Base-by-base conservation (phyloP, 2,888 invertebrate genomes). In the Heliconius sara region DNA sequence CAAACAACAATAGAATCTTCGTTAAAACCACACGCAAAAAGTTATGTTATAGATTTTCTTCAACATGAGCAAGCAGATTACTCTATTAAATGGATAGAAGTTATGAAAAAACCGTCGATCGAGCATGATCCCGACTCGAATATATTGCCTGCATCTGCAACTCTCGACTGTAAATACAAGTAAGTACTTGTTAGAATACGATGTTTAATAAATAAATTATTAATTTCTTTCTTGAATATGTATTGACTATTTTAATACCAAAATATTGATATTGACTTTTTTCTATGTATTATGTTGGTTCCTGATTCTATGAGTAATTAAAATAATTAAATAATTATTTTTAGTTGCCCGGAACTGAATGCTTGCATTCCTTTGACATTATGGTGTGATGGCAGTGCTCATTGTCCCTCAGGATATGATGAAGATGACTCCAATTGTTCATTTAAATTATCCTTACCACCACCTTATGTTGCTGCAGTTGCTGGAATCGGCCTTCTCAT, bases 331-430 rank as follows among this genome's bases (percentile, higher is more conserved):
- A 72, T 66, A 68, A 47, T 79, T 83, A 71, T 78, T 25, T 85
- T 72, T 92, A 97, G 97, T 88, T 98, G 98, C 86, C 97, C 97
- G 1, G 97, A 98, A 89, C 92, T 98, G 76, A 97, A 97, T 82
- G 97, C 97, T 0, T 98, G 98, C 89, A 97, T 98, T 86, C 97
- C 97, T 82, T 96, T 97, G 1, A 96, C 97, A 2, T 89, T 98
- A 7, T 97, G 98, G 97, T 98, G 98, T 90, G 98, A 98, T 88
- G 97, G 97, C 0, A 96, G 96, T 67, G 94, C 96, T 2, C 97
- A 98, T 87, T 98, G 98, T 88, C 98, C 97, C 22, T 97, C 97
- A 7, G 97, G 98, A 2, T 97, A 96, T 90, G 98, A 98, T 88
- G 97, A 98, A 92, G 97, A 97, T 83, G 97, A 97, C 86, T 95